Evolutionary conservation across 1,140 invertebrate genomes (phyloP).

Genomic region (Drosophila trapezifrons): DNA sequence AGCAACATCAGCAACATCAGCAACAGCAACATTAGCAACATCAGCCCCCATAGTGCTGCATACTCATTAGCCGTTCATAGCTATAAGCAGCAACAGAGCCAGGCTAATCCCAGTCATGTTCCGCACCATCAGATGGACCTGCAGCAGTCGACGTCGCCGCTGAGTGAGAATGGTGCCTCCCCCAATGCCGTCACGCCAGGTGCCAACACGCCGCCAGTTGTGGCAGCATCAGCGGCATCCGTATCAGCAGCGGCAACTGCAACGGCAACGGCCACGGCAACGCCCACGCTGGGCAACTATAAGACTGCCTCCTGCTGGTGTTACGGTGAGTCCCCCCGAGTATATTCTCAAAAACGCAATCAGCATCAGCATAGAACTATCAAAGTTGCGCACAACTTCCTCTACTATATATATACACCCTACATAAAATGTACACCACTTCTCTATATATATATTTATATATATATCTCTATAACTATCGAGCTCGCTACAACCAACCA

Average conservation of each 20-base stretch:
- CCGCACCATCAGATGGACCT: constrained; percentile 67
- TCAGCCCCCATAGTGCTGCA: constrained; percentile 37
- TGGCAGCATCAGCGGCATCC: constrained; percentile 24
- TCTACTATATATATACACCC: constrained; percentile 48
- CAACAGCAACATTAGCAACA: constrained; percentile 29
- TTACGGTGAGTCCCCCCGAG: constrained; percentile 80
- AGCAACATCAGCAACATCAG: constrained; percentile 25
- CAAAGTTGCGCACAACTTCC: constrained; percentile 76
- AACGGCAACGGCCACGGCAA: constrained; percentile 24
- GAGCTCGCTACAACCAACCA: constrained; percentile 71
- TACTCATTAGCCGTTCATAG: constrained; percentile 67
- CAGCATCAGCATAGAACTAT: constrained; percentile 68
- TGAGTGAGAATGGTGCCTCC: constrained; percentile 61
- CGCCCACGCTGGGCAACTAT: constrained; percentile 52
- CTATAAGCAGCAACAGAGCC: constrained; percentile 63
- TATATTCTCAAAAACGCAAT: constrained; percentile 56
- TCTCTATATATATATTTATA: constrained; percentile 36
- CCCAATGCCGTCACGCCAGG: constrained; percentile 43
- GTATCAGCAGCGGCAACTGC: constrained; percentile 23
- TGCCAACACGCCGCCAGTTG: constrained; percentile 47
- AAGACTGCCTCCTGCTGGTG: constrained; percentile 83
- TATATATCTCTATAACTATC: constrained; percentile 55
- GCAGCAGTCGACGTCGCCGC: constrained; percentile 45
- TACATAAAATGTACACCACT: constrained; percentile 59
- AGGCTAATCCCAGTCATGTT: constrained; percentile 65